These are phyloP conservation scores for Monopis laevigella DNA, from an alignment of 2,888 invertebrate species.

Conservation along the genomic window DNA sequence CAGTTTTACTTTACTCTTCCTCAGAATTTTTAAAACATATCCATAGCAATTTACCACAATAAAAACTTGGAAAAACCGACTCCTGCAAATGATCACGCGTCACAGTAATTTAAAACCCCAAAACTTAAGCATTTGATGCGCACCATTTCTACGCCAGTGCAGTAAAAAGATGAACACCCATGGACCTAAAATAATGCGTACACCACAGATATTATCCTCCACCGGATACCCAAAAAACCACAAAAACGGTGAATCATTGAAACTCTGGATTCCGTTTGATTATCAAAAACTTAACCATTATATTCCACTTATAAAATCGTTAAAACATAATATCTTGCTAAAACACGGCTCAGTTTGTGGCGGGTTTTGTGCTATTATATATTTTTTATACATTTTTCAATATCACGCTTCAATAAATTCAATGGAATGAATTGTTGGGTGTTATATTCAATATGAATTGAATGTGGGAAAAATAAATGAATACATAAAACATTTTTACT, in stretches of 20 bases:
- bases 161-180: constrained; percentile 1
- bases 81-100: constrained; percentile 8
- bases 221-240: constrained; percentile 5
- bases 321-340: constrained; percentile 22
- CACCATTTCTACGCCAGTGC: no score
- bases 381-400: constrained; percentile 11
- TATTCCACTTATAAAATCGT: constrained; percentile 32
- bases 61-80: background rate
- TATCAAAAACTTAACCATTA: constrained; percentile 21
- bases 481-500: no score
- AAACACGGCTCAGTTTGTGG: constrained; percentile 9
- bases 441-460: no score
- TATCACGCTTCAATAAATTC: constrained; percentile 9
- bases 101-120: constrained; percentile 2
- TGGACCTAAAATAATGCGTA: no score
- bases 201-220: constrained; percentile 6
- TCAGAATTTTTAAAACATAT: constrained; percentile 33
- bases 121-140: background rate
- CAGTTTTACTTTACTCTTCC: no score
- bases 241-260: constrained; percentile 19
- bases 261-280: constrained; percentile 16
- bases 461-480: no score
- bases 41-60: background rate
- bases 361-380: constrained; percentile 1
- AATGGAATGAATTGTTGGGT: constrained; percentile 6